These are phyloP conservation scores for Perccottus glenii DNA, from an alignment of 2,113 vertebrate species.

Conservation along the genomic window DNA sequence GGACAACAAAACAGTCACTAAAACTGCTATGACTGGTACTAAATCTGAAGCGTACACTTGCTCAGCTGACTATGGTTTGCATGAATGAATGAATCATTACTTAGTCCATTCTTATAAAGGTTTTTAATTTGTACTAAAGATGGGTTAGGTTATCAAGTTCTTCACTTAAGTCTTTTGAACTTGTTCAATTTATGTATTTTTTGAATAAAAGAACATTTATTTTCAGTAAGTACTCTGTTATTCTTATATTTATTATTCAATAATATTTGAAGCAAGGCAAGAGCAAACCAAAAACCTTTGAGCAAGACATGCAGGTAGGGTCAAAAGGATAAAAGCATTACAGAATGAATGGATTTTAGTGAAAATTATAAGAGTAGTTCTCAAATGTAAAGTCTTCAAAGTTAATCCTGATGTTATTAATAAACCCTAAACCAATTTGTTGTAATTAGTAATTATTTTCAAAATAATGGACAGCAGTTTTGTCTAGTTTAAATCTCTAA, in stretches of 20 bases:
- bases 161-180: too few relatives aligned
- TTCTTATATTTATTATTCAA: too few relatives aligned
- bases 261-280: not conserved
- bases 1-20: slow-evolving; percentile 77
- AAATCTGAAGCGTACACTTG: slow-evolving; percentile 21
- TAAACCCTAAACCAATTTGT: too few relatives aligned
- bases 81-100: not conserved
- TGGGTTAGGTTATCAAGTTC: too few relatives aligned
- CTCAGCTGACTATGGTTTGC: slow-evolving; percentile 38
- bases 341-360: not conserved
- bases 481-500: not conserved
- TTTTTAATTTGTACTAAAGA: not conserved
- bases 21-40: slow-evolving; percentile 28
- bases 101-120: not conserved
- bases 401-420: too few relatives aligned
- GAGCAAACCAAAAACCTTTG: slow-evolving; percentile 23
- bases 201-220: too few relatives aligned
- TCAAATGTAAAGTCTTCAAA: not conserved
- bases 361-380: not conserved
- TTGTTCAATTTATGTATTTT: too few relatives aligned
- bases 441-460: not conserved
- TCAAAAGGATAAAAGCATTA: not conserved
- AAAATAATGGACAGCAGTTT: slow-evolving; percentile 1
- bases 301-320: slow-evolving; percentile 1
- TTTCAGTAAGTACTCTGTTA: too few relatives aligned